phyloP scores from a whole-genome alignment of 2,797 vertebrate genomes.

The Tapirus indicus region DNA sequence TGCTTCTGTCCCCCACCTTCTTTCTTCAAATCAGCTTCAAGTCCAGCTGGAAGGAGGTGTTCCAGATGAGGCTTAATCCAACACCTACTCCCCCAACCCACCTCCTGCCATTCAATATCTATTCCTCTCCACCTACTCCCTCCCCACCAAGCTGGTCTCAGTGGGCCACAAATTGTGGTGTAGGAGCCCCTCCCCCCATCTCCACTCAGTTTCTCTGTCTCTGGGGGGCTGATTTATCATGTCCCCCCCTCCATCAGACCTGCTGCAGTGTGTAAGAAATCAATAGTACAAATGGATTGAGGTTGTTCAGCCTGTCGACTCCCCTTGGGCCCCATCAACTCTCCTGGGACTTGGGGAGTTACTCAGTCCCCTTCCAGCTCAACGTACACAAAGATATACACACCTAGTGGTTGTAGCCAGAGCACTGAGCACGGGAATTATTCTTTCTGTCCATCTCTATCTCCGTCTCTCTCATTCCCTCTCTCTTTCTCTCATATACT shows the following conservation, averaged over 20 bases:
- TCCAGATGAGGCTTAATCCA: not conserved
- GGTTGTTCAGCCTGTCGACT: constrained; percentile 57
- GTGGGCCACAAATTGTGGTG: not conserved
- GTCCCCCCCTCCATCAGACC: constrained; percentile 57
- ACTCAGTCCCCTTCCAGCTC: not conserved
- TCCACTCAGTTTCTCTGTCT: constrained; percentile 46
- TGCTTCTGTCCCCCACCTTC: not conserved
- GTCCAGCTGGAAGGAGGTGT: constrained; percentile 5
- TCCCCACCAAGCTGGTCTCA: not conserved
- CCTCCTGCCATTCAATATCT: not conserved
- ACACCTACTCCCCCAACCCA: not conserved
- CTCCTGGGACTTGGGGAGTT: constrained; percentile 60
- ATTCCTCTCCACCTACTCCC: not conserved
- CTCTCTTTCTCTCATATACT: not conserved
- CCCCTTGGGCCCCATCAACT: constrained; percentile 69
- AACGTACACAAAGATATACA: not conserved
- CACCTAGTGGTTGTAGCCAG: not conserved
- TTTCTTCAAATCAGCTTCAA: not conserved
- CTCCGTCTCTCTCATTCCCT: not conserved
- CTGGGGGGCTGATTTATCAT: constrained; percentile 77
- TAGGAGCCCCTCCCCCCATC: constrained; percentile 38
- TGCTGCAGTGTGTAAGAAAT: constrained; percentile 87
- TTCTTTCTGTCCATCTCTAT: not conserved
- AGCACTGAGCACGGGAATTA: not conserved
- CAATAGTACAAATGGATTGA: constrained; percentile 86